Evolutionary conservation across 1,140 invertebrate species (phyloP).

Genomic region (Drosophila ananassae): DNA sequence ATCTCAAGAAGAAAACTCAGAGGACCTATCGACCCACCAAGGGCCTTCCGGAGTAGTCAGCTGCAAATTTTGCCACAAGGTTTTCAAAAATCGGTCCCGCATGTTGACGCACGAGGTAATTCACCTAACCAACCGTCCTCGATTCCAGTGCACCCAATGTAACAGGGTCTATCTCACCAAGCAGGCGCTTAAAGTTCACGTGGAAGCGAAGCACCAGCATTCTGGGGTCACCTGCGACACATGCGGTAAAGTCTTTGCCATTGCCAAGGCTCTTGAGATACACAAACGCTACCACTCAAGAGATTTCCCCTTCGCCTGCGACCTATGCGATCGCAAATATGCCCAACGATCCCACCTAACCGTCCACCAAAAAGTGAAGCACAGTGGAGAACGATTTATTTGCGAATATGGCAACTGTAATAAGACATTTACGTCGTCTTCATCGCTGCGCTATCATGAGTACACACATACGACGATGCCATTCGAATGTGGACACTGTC

Average conservation of each 20-base stretch:
- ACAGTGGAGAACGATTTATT: constrained; percentile 49
- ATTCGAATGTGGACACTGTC: constrained; percentile 62
- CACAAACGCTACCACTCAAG: constrained; percentile 87
- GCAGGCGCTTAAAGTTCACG: constrained; percentile 52
- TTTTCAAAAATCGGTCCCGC: constrained; percentile 51
- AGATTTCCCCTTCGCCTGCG: constrained; percentile 89
- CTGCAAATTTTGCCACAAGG: constrained; percentile 53
- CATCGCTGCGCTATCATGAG: constrained; percentile 60
- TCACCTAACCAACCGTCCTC: constrained; percentile 49
- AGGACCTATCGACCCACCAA: constrained; percentile 9
- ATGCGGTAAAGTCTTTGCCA: constrained; percentile 84
- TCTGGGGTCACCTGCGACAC: constrained; percentile 74
- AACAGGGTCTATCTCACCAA: constrained; percentile 52
- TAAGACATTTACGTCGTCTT: constrained; percentile 60
- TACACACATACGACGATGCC: constrained; percentile 61
- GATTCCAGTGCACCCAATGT: constrained; percentile 46
- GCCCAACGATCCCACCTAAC: constrained; percentile 86
- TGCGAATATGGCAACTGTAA: constrained; percentile 51
- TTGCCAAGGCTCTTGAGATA: constrained; percentile 86
- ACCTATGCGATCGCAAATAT: constrained; percentile 90
- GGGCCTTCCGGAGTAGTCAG: constrained; percentile 25
- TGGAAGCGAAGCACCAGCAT: constrained; percentile 39
- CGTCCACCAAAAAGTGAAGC: constrained; percentile 55
- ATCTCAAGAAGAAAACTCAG: neutral
- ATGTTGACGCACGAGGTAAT: constrained; percentile 57